Evolutionary conservation across 2,888 invertebrate species (phyloP).

Genomic region (Sarcophaga subvicina): DNA sequence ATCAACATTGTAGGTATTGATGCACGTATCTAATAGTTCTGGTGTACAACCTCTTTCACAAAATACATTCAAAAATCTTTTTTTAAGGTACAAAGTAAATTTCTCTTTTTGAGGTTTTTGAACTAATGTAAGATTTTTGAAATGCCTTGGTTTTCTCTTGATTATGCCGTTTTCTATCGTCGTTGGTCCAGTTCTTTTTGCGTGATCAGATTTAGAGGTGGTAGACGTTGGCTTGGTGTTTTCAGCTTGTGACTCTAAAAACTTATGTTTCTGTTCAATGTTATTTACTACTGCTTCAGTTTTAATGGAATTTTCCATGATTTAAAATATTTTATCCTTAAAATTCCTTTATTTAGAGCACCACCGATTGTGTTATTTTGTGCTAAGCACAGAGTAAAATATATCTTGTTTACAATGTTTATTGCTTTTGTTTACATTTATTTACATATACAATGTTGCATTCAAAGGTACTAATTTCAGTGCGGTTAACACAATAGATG

Average conservation of each 20-base stretch:
- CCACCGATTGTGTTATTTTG: too few relatives aligned
- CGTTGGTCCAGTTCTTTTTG: too few relatives aligned
- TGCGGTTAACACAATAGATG: too few relatives aligned
- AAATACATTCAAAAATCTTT: slow-evolving; percentile 8
- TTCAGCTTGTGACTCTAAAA: background rate
- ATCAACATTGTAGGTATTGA: background rate
- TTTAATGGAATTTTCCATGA: background rate
- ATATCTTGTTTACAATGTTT: too few relatives aligned
- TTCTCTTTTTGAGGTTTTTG: background rate
- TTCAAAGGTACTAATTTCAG: too few relatives aligned
- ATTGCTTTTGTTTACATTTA: too few relatives aligned
- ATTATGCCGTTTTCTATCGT: background rate
- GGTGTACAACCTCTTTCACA: slow-evolving; percentile 9
- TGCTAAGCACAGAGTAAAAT: too few relatives aligned
- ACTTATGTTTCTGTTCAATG: background rate
- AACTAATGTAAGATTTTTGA: background rate
- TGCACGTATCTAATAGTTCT: background rate
- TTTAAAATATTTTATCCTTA: background rate
- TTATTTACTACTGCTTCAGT: background rate
- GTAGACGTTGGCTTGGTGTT: background rate
- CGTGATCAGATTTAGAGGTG: background rate
- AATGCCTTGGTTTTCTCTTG: background rate
- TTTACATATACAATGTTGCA: too few relatives aligned
- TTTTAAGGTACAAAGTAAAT: background rate
- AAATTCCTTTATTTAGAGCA: too few relatives aligned